Evolutionary conservation across 2,113 vertebrate species (phyloP).

Genomic region (Polypterus bichir): DNA sequence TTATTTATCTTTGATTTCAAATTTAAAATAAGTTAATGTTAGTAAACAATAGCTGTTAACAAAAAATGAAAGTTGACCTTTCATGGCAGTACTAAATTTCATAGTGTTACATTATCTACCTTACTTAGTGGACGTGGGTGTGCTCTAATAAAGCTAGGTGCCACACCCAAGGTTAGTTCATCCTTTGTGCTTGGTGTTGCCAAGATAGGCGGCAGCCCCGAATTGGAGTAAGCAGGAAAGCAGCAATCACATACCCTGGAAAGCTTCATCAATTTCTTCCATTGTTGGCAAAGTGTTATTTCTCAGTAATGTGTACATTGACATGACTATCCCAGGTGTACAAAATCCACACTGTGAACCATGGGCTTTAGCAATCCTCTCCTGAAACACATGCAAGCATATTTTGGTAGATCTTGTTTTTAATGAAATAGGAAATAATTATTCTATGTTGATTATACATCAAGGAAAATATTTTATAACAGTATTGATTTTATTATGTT

Average conservation of each 20-base stretch:
- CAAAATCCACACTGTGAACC: slow-evolving; percentile 95
- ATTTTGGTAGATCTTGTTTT: too few relatives aligned
- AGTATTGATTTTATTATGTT: not conserved
- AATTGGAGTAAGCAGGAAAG: not conserved
- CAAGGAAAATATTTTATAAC: not conserved
- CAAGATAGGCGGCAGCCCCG: not conserved
- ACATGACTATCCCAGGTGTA: slow-evolving; percentile 92
- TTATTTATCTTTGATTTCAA: too few relatives aligned
- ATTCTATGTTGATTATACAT: not conserved
- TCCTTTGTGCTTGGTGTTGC: too few relatives aligned
- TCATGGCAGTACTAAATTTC: too few relatives aligned
- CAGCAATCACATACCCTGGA: slow-evolving; percentile 62
- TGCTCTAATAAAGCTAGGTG: not conserved
- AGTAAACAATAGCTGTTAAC: too few relatives aligned
- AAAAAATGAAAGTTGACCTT: too few relatives aligned
- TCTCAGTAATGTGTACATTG: slow-evolving; percentile 80
- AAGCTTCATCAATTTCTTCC: slow-evolving; percentile 71
- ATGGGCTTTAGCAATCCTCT: slow-evolving; percentile 77
- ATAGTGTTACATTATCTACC: too few relatives aligned
- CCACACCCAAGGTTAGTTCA: not conserved
- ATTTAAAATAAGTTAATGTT: too few relatives aligned
- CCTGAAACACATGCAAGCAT: slow-evolving; percentile 42
- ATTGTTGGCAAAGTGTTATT: slow-evolving; percentile 61
- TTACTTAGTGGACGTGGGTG: too few relatives aligned
- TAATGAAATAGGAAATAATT: too few relatives aligned